phyloP scores from a whole-genome alignment of 2,113 vertebrate genomes.

The Campylorhamphus procurvoides region DNA sequence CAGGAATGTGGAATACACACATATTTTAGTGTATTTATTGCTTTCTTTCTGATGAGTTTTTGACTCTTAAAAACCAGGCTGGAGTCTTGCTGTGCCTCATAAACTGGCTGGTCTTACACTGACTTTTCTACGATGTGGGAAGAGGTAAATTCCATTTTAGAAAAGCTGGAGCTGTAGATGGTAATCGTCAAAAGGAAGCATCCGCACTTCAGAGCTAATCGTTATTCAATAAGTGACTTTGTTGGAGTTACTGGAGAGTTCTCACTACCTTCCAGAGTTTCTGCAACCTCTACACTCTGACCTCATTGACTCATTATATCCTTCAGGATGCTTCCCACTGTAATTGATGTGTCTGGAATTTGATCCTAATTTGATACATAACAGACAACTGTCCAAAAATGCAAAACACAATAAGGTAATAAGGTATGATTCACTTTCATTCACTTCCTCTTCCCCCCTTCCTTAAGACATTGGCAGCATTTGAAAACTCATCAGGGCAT shows the following conservation, averaged over 20 bases:
- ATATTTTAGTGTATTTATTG: not conserved
- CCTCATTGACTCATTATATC: not conserved
- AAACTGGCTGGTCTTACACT: not conserved
- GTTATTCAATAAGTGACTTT: not conserved
- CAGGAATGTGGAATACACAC: not conserved
- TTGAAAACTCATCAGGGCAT: not conserved
- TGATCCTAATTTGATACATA: not conserved
- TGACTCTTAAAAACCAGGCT: not conserved
- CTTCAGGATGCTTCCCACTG: not conserved
- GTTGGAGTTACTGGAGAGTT: not conserved
- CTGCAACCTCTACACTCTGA: not conserved
- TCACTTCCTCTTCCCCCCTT: not conserved
- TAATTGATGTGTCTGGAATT: not conserved
- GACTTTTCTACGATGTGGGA: not conserved
- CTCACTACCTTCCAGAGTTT: not conserved
- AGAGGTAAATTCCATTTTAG: not conserved
- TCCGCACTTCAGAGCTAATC: not conserved
- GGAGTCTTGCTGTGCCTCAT: not conserved
- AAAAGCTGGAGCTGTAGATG: not conserved
- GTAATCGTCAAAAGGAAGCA: not conserved
- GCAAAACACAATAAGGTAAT: not conserved
- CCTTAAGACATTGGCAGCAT: not conserved
- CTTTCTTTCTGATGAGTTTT: not conserved
- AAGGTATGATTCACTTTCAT: not conserved
- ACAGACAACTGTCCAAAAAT: not conserved